Base-by-base conservation (phyloP, 1,140 invertebrate genomes). In the Pseudomyrmex concolor region DNA sequence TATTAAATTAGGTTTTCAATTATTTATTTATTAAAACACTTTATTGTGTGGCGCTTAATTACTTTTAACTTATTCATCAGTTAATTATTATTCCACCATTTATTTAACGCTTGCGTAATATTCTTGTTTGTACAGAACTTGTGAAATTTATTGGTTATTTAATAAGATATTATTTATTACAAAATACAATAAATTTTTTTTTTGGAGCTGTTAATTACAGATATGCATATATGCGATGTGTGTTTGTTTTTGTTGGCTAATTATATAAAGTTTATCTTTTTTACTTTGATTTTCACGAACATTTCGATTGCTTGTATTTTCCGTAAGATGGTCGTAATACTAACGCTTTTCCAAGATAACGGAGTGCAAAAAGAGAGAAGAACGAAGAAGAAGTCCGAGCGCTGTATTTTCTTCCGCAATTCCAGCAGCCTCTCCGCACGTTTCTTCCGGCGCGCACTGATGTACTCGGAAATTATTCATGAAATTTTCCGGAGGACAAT, bases 401-500 rank as follows among this genome's bases (percentile, higher is more conserved):
- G 54, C 19, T 8, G 76, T 78, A 57, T 78, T 78, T 45, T 48
- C 51, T 13, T 78, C 19, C 43, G 54, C 64, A 77, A 77, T 78
- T 78, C 43, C 54, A 59, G 17, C 19, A 19, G 73, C 25, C 10
- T 17, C 19, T 10, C 66, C 12, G 2, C 43, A 34, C 25, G 25
- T n/a, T 64, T 66, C 12, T 10, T 78, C 43, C 43, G 15, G 19
- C 43, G 51, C 55, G 59, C 54, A 48, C 76, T 57, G 54, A 80
- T 80, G 76, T 59, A 80, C 66, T 80, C 45, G 76, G 66, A 70
- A 80, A 80, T 80, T 80, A 80, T 80, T 80, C 76, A 80, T 80
- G 76, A 80, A 80, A 80, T 71, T 80, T 80, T 80, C 76, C 54
- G 12, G 15, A 71, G 66, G 76, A 80, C 76, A 80, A 71, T 59